These are phyloP conservation scores for Melanaphis sacchari DNA, from an alignment of 1,140 invertebrate species.

Conservation along the genomic window DNA sequence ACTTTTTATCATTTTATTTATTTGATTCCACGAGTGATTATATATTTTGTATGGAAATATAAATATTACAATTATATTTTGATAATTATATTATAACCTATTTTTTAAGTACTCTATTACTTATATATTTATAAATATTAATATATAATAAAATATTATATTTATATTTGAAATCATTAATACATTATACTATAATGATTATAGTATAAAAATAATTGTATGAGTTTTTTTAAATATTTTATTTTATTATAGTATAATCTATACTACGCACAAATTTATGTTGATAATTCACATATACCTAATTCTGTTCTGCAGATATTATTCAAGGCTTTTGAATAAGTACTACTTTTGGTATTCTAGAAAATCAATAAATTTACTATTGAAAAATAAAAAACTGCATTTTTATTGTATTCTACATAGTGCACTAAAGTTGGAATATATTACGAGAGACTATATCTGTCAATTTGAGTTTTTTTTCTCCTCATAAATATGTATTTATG, in stretches of 20 bases:
- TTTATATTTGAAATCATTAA: not conserved
- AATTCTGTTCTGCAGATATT: not conserved
- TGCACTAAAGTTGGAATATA: not conserved
- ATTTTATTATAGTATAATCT: not conserved
- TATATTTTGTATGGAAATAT: not conserved
- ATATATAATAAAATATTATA: not conserved
- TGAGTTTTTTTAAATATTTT: not conserved
- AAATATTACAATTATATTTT: not conserved
- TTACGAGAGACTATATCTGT: not conserved
- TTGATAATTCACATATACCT: not conserved
- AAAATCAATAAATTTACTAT: conserved; percentile 12
- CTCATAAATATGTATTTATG: not conserved
- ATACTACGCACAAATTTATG: not conserved
- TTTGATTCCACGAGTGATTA: not conserved
- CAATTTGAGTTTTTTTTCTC: not conserved
- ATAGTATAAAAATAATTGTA: not conserved
- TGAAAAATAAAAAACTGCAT: not conserved
- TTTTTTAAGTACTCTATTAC: not conserved
- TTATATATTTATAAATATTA: not conserved
- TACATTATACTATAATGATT: not conserved
- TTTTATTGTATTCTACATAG: not conserved
- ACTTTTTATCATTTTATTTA: not conserved
- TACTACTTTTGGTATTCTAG: not conserved
- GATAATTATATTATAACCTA: not conserved
- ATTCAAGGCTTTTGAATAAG: not conserved